A percentile compares a stretch with the other conserved stretches of the same genome.
Conservation (phyloP, 1,140 invertebrate genomes). For the Drosophila parabipectinata region DNA sequence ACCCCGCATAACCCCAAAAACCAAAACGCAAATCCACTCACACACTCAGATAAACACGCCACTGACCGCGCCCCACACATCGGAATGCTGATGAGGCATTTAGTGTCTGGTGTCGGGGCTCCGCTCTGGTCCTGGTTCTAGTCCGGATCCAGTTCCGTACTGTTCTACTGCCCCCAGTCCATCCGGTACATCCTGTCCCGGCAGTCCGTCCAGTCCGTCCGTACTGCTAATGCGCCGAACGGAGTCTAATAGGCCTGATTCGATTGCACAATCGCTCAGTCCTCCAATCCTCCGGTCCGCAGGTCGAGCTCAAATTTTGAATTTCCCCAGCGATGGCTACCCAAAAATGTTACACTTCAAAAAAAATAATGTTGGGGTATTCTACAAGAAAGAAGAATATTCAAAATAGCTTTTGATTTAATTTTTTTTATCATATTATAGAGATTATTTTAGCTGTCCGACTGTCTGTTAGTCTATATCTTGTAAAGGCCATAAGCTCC, state of each 20-base stretch:
- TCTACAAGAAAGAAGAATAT: no score
- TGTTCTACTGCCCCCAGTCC: not conserved
- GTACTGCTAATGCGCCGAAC: conserved; percentile 22
- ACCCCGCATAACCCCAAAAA: not conserved
- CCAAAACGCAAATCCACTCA: conserved; percentile 36
- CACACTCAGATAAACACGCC: conserved; percentile 37
- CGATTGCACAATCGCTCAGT: conserved; percentile 52
- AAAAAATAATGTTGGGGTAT: no score
- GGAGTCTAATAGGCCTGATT: conserved; percentile 38
- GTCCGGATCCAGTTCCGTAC: not conserved
- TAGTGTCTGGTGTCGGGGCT: conserved; percentile 27
- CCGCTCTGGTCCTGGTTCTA: not conserved
- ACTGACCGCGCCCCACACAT: conserved; percentile 2
- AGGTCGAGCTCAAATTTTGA: conserved; percentile 8
- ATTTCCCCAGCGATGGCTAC: not conserved
- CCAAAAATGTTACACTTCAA: not conserved
- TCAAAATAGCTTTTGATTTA: no score
- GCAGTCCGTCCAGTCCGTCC: not conserved
- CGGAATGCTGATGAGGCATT: conserved; percentile 41
- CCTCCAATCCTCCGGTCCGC: not conserved
- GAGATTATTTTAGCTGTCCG: no score
- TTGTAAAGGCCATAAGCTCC: no score
- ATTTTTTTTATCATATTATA: no score
- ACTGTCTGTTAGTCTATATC: no score
- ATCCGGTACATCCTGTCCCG: not conserved